phyloP scores from a whole-genome alignment of 1,140 invertebrate genomes.

The Trachymyrmex cornetzi region DNA sequence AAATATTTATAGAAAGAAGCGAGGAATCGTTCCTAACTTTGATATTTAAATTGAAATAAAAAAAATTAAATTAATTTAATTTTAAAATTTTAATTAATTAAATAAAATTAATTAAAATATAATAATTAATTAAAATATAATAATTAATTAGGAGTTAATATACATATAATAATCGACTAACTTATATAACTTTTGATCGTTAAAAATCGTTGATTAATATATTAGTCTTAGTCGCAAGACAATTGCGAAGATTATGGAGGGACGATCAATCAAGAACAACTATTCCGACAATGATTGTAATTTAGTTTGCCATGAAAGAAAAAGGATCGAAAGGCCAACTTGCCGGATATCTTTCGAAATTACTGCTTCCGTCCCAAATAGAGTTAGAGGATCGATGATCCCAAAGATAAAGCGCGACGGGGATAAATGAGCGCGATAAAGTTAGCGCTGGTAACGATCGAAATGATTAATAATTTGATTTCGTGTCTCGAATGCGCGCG shows the following conservation, averaged over 20 bases:
- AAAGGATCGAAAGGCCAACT: constrained; percentile 19
- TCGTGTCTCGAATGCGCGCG: not conserved
- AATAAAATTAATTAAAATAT: too few relatives aligned
- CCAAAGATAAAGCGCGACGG: constrained; percentile 49
- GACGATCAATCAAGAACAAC: constrained; percentile 14
- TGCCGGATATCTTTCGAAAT: constrained; percentile 52
- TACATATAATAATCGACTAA: too few relatives aligned
- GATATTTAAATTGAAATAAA: not conserved
- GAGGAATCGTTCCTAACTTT: not conserved
- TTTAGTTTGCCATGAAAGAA: constrained; percentile 39
- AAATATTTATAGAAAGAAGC: not conserved
- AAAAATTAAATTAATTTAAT: not conserved
- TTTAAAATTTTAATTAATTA: not conserved
- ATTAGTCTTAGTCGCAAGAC: not conserved
- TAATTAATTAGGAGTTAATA: not conserved
- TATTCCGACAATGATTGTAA: constrained; percentile 50
- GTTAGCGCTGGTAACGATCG: constrained; percentile 42
- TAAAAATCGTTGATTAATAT: not conserved
- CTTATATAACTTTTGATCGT: not conserved
- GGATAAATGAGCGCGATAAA: constrained; percentile 58
- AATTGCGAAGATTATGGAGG: not conserved
- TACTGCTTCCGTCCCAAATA: constrained; percentile 55
- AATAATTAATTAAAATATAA: not conserved
- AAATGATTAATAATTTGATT: constrained; percentile 41
- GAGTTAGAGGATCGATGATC: constrained; percentile 48